Conservation (phyloP, 2,113 vertebrate genomes). For the Anoura caudifer region DNA sequence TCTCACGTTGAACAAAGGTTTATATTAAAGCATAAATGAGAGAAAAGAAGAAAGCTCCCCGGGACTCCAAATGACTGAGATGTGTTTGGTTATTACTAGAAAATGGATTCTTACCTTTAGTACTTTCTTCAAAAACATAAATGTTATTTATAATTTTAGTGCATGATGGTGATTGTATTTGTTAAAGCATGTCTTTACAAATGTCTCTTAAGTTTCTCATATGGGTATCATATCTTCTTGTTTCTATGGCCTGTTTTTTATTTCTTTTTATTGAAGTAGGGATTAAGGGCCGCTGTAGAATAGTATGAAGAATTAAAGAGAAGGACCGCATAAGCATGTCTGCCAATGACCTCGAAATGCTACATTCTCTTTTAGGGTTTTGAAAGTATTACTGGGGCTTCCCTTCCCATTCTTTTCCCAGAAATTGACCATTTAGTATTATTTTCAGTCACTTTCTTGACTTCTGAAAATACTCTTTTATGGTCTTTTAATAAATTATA, state of each 20-base stretch:
- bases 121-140: constrained; percentile 1
- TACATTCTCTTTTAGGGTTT: constrained; percentile 14
- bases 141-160: constrained; percentile 10
- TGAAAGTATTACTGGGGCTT: constrained; percentile 42
- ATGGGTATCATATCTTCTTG: not conserved
- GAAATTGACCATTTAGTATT: constrained; percentile 12
- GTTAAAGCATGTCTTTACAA: not conserved
- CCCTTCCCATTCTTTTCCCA: constrained; percentile 9
- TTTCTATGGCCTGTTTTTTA: not conserved
- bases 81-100: not conserved
- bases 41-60: not conserved
- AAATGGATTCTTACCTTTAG: constrained; percentile 7
- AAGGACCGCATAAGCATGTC: not conserved
- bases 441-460: not conserved
- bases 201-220: not conserved
- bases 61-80: not conserved
- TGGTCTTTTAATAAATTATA: not conserved
- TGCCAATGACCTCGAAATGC: not conserved
- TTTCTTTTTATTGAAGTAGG: constrained; percentile 31
- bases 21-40: constrained; percentile 44
- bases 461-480: not conserved
- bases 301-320: not conserved
- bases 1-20: not conserved
- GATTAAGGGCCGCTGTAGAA: not conserved
- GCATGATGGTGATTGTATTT: not conserved